Percentiles rank a stretch among this genome's conserved stretches.
Evolutionary conservation across 1,140 invertebrate genomes (phyloP).

Genomic region (Solenopsis fugax): DNA sequence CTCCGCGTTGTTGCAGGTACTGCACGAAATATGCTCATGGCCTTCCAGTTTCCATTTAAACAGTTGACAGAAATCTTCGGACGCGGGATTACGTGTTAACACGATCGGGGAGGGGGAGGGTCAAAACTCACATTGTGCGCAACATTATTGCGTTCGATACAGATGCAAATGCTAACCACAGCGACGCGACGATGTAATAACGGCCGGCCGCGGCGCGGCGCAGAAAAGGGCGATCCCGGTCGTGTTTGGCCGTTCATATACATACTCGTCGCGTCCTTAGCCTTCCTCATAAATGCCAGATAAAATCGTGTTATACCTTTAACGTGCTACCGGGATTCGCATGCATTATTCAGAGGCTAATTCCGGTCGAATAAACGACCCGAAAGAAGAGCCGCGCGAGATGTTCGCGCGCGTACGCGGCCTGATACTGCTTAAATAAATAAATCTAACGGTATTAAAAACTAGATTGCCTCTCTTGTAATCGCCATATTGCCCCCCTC

Average conservation of each 20-base stretch:
- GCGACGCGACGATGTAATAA: slow-evolving; percentile 74
- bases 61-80: slow-evolving; percentile 56
- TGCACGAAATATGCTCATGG: slow-evolving; percentile 5
- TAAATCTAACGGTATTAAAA: slow-evolving; percentile 65
- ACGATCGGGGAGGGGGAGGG: slow-evolving; percentile 56
- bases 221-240: slow-evolving; percentile 72
- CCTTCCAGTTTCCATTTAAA: slow-evolving; percentile 31
- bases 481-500: slow-evolving; percentile 30
- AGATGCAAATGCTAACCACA: slow-evolving; percentile 74
- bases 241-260: slow-evolving; percentile 73
- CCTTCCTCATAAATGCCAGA: slow-evolving; percentile 83
- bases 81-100: slow-evolving; percentile 63
- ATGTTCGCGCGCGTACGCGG: slow-evolving; percentile 54
- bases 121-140: slow-evolving; percentile 67
- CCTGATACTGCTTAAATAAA: slow-evolving; percentile 64
- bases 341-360: slow-evolving; percentile 85
- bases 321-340: slow-evolving; percentile 69
- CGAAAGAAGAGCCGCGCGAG: slow-evolving; percentile 76
- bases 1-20: neutral
- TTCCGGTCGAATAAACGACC: slow-evolving; percentile 81
- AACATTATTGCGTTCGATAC: slow-evolving; percentile 77
- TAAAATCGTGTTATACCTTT: slow-evolving; percentile 83
- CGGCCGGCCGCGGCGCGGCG: too few relatives aligned
- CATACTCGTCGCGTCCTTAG: slow-evolving; percentile 73
- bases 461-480: slow-evolving; percentile 64